Evolutionary conservation across 2,888 invertebrate genomes (phyloP).

Genomic region (Catocala fraxini): DNA sequence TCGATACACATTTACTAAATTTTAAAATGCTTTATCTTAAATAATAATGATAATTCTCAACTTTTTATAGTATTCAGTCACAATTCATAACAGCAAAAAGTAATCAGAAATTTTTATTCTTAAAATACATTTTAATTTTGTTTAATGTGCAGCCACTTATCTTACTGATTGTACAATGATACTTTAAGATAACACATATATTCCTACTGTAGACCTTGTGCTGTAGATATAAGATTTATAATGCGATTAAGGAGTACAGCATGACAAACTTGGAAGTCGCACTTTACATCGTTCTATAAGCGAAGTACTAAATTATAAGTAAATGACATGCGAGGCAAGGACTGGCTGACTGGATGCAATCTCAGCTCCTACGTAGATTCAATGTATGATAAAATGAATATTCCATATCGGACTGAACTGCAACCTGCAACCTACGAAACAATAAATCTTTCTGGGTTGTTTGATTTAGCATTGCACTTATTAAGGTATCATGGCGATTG

Average conservation of each 20-base stretch:
- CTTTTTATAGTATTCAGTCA: too few relatives aligned
- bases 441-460: too few relatives aligned
- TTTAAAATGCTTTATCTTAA: too few relatives aligned
- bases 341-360: constrained; percentile 53
- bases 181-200: neutral
- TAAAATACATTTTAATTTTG: too few relatives aligned
- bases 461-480: too few relatives aligned
- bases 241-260: neutral
- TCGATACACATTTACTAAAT: too few relatives aligned
- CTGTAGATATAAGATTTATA: constrained; percentile 4
- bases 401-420: constrained; percentile 23
- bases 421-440: constrained; percentile 9
- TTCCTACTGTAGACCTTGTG: constrained; percentile 7
- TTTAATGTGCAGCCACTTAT: too few relatives aligned
- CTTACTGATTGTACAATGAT: neutral
- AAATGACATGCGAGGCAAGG: constrained; percentile 63
- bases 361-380: constrained; percentile 56
- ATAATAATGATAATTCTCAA: too few relatives aligned
- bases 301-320: constrained; percentile 65
- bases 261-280: constrained; percentile 36
- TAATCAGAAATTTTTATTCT: too few relatives aligned
- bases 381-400: constrained; percentile 54
- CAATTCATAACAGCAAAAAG: too few relatives aligned
- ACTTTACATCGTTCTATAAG: constrained; percentile 59
- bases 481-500: too few relatives aligned